Conservation (phyloP, 2,113 vertebrate genomes). For the Sitta europaea region DNA sequence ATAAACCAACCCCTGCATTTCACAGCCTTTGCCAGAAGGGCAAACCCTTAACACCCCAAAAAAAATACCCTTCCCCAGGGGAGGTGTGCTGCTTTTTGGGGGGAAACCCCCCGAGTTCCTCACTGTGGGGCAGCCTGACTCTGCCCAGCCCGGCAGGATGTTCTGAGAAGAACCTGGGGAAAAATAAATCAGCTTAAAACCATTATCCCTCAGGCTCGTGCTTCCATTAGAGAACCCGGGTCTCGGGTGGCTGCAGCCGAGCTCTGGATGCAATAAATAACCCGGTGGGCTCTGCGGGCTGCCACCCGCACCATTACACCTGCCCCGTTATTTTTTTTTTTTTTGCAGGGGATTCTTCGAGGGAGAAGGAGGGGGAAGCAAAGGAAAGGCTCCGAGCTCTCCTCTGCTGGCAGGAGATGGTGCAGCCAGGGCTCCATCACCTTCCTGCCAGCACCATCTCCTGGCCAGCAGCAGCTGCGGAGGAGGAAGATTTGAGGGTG, state of each 20-base stretch:
- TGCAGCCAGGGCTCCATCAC: not conserved
- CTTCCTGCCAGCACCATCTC: constrained; percentile 66
- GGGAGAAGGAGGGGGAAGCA: not conserved
- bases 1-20: not conserved
- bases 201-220: constrained; percentile 12
- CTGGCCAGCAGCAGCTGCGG: not conserved
- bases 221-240: constrained; percentile 51
- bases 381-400: not conserved
- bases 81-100: not conserved
- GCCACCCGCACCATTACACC: not conserved
- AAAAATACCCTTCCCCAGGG: not conserved
- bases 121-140: not conserved
- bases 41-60: not conserved
- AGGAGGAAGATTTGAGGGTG: too few relatives aligned
- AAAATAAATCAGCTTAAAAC: constrained; percentile 26
- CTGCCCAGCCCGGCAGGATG: not conserved
- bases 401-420: not conserved
- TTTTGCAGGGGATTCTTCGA: not conserved
- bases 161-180: not conserved
- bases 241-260: not conserved
- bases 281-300: not conserved
- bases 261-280: constrained; percentile 55
- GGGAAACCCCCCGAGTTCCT: not conserved
- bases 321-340: constrained; percentile 1
- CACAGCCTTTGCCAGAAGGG: not conserved